Evolutionary conservation across 2,888 invertebrate genomes (phyloP).

Genomic region (Cephonodes hylas): DNA sequence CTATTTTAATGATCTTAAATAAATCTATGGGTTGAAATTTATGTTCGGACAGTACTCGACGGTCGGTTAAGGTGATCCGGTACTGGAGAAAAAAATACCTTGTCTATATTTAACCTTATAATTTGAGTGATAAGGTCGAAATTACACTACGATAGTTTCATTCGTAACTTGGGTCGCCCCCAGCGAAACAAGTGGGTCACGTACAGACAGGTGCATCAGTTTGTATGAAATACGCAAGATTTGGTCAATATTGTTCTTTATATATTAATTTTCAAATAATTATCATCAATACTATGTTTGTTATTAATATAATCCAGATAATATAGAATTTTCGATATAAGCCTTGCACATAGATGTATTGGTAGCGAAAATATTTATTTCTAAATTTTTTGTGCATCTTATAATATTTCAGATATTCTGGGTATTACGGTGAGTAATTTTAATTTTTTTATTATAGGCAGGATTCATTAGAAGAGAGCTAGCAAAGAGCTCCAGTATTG

Average conservation of each 20-base stretch:
- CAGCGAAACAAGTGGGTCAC: slow-evolving; percentile 36
- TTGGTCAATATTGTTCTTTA: background rate
- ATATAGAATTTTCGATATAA: too few relatives aligned
- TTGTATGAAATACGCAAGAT: slow-evolving; percentile 4
- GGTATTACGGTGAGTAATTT: too few relatives aligned
- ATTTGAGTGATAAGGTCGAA: background rate
- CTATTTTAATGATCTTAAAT: slow-evolving; percentile 29
- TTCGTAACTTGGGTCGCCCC: background rate
- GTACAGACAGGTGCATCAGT: slow-evolving; percentile 37
- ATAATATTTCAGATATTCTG: too few relatives aligned
- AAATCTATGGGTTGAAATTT: slow-evolving; percentile 18
- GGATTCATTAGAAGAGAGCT: too few relatives aligned
- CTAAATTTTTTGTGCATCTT: too few relatives aligned
- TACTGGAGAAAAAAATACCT: background rate
- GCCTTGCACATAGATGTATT: too few relatives aligned
- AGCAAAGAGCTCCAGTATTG: too few relatives aligned
- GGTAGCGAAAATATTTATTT: too few relatives aligned
- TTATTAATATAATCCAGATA: too few relatives aligned
- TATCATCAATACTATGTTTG: too few relatives aligned
- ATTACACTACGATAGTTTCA: background rate
- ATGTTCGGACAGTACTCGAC: background rate
- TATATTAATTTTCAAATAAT: too few relatives aligned
- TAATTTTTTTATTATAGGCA: too few relatives aligned
- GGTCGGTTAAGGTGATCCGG: slow-evolving; percentile 2
- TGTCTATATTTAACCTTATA: background rate